Base-by-base conservation (phyloP, 2,888 invertebrate species). In the Trilocha varians region DNA sequence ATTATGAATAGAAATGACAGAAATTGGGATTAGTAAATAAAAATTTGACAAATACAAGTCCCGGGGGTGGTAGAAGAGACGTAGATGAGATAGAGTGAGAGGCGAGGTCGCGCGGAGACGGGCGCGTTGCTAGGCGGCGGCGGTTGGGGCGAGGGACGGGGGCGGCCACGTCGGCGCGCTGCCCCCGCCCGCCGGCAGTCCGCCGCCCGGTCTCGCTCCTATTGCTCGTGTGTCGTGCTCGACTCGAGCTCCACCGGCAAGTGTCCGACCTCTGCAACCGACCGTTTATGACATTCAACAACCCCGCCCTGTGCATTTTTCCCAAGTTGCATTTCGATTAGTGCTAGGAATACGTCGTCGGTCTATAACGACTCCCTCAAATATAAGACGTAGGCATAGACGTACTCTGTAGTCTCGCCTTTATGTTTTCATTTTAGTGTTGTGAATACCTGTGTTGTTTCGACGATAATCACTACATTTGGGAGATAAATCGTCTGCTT, bases 341-440 rank as follows among this genome's bases (percentile, higher is more conserved):
- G 76, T 78, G 72, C 74, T 71, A 77, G 70, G 67, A 76, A 70
- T 72, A 70, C 64, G 65, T 64, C 69, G 59, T 64, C 69, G 59
- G 59, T 66, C 62, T 66, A 70, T 66, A 69, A 59, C 68, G 55
- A 67, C 64, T 61, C 55, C 61, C 47, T 46, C 42, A 41, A n/a
- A n/a, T n/a, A n/a, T n/a, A n/a, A n/a, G n/a, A n/a, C n/a, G 57
- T 55, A 65, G 64, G 64, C 65, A 60, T 64, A 67, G 65, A 65
- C 70, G 72, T 60, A 25, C 18, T 6, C 25, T 9, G 25, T 70
- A 69, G 70, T 68, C 70, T 65, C 72, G 72, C 75, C 75, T 78
- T 82, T 83, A 82, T 84, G 84, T 84, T 83, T 79, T 84, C 83
- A 78, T 83, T 79, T 80, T 84, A 78, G 84, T 84, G 84, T 82